Evolutionary conservation across 2,888 invertebrate genomes (phyloP), one percentile per base, ranked within the genome.

Genomic region (Abrostola triplasia): DNA sequence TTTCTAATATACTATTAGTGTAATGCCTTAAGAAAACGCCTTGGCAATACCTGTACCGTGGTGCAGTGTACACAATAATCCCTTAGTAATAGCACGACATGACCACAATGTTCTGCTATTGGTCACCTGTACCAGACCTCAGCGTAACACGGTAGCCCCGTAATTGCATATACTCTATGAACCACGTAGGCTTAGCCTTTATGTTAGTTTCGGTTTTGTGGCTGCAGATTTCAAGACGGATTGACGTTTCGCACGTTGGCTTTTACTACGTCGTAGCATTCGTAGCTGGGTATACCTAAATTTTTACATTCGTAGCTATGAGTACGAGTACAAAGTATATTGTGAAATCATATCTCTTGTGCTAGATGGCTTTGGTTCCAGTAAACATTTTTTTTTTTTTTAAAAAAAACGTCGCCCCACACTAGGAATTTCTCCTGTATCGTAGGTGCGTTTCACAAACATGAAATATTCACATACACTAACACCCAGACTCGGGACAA

Each of bases 61-160:
- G 1, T 24, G 24, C 24, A 24, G 4, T 24, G 24, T 24, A 24
- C 53, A 56, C 57, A 72, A 59, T 59, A 72, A 42, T 36, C 11
- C 35, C 13, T 54, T 10, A 13, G 54, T 48, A 67, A 52, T 49
- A 47, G 12, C 38, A 36, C 13, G 36, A 60, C 54, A 48, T 47
- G 48, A 47, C 73, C 47, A 36, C 56, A 55, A 42, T 66, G 44
- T 54, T 50, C 49, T 60, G 54, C 67, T 59, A 54, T 35, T 40
- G 42, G 37, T 47, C 24, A 55, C 51, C 55, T 59, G 73, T 59
- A 44, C 58, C 61, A 73, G 59, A 41, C 52, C 24, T 11, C 35
- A 13, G 7, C 40, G 44, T 67, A 55, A 44, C 50, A 42, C 59
- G 36, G 42, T 59, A 56, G 44, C 59, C 48, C 11, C 11, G 4